These are phyloP conservation scores for Egretta garzetta DNA, from an alignment of 2,113 vertebrate genomes.

Conservation along the genomic window DNA sequence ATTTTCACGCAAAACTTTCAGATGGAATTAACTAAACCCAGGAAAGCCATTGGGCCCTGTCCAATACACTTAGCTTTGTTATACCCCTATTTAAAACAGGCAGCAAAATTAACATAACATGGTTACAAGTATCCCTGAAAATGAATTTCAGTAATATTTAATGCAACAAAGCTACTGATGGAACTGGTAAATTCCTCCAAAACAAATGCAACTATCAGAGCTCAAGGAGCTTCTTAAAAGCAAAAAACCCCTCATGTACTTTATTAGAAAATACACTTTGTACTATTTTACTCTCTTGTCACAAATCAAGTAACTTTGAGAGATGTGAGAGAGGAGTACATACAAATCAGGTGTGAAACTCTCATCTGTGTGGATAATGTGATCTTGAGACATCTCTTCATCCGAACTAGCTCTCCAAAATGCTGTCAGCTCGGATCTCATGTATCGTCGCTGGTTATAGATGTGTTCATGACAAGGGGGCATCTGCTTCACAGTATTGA, in stretches of 20 bases:
- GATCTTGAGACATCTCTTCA: constrained; percentile 90
- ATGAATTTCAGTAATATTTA: neutral
- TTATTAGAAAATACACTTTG: neutral
- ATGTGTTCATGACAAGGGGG: constrained; percentile 95
- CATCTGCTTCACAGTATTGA: constrained; percentile 98
- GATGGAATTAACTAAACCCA: neutral
- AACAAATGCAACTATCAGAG: neutral
- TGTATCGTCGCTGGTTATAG: constrained; percentile 93
- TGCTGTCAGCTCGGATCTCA: constrained; percentile 87
- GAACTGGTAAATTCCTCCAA: neutral
- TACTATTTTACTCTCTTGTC: neutral
- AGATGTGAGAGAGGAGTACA: constrained; percentile 14
- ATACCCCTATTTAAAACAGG: neutral
- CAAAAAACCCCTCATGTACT: neutral
- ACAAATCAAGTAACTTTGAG: neutral
- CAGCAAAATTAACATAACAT: neutral
- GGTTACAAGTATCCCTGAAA: neutral
- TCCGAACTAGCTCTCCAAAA: constrained; percentile 93
- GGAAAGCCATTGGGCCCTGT: neutral
- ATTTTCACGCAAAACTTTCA: neutral
- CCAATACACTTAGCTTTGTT: neutral
- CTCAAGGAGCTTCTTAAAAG: neutral
- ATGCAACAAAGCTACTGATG: neutral
- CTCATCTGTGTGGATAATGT: constrained; percentile 88
- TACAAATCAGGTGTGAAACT: constrained; percentile 95